Conservation (phyloP, 2,113 vertebrate genomes). For the Callopanchax toddi region DNA sequence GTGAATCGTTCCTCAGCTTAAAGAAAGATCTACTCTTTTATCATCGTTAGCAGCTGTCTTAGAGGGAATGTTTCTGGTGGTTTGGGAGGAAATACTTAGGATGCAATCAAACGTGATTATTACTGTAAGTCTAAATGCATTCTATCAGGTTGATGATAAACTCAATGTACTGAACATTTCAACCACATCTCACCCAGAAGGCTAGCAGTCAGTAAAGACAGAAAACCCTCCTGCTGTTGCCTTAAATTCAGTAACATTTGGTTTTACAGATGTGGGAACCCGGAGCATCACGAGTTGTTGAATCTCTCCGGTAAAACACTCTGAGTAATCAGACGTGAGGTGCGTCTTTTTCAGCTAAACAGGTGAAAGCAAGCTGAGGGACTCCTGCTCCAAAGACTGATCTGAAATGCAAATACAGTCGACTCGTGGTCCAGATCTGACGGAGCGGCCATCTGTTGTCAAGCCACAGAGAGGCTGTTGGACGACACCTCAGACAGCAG, state of each 20-base stretch:
- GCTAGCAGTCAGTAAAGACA: slow-evolving; percentile 10
- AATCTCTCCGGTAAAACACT: background rate
- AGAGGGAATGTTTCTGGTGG: no score
- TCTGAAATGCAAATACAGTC: slow-evolving; percentile 70
- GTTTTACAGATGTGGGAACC: background rate
- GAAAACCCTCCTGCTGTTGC: background rate
- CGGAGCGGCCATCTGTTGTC: slow-evolving; percentile 71
- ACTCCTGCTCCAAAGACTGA: slow-evolving; percentile 49
- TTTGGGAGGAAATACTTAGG: no score
- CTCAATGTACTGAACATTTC: slow-evolving; percentile 8
- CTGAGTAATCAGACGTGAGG: background rate
- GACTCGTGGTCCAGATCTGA: slow-evolving; percentile 61
- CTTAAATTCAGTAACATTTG: background rate
- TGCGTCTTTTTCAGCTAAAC: slow-evolving; percentile 28
- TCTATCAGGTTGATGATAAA: no score
- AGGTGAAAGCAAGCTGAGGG: slow-evolving; percentile 46
- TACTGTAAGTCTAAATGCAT: no score
- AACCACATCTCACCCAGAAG: background rate
- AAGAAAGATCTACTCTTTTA: slow-evolving; percentile 46
- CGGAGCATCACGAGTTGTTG: background rate
- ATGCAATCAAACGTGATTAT: no score
- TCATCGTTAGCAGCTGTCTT: slow-evolving; percentile 62
- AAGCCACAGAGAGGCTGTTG: slow-evolving; percentile 42
- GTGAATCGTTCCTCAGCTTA: slow-evolving; percentile 34
- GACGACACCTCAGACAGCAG: slow-evolving; percentile 46